phyloP scores from a whole-genome alignment of 2,888 invertebrate genomes.

The Hypena proboscidalis region DNA sequence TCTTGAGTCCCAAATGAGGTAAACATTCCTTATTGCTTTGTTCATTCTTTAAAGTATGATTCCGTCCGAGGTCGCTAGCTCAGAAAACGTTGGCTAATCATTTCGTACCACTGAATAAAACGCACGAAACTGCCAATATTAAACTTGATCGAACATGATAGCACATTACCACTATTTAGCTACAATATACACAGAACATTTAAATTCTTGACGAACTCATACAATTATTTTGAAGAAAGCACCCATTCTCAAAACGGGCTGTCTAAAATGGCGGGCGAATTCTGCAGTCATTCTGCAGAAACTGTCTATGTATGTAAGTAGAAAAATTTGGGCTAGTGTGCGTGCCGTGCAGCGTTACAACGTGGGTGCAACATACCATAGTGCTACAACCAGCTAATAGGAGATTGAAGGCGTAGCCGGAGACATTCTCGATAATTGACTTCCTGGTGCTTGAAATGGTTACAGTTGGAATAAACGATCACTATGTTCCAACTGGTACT shows the following conservation, averaged over 20 bases:
- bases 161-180: not conserved
- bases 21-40: slow-evolving; percentile 60
- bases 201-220: not conserved
- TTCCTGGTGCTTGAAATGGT: slow-evolving; percentile 59
- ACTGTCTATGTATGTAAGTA: slow-evolving; percentile 49
- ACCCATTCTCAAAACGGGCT: slow-evolving; percentile 2
- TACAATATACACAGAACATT: too few species aligned
- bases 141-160: too few species aligned
- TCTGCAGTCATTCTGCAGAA: slow-evolving; percentile 51
- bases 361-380: slow-evolving; percentile 60
- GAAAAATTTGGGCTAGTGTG: slow-evolving; percentile 51
- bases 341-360: slow-evolving; percentile 55
- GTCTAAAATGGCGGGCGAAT: slow-evolving; percentile 64
- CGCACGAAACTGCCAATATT: slow-evolving; percentile 38
- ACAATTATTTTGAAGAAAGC: slow-evolving; percentile 1
- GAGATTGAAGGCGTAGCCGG: slow-evolving; percentile 64
- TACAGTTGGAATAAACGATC: slow-evolving; percentile 6
- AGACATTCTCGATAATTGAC: slow-evolving; percentile 62
- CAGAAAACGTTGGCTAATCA: slow-evolving; percentile 73
- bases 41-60: slow-evolving; percentile 68
- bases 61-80: slow-evolving; percentile 74
- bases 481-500: too few species aligned
- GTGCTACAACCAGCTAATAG: slow-evolving; percentile 51
- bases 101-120: slow-evolving; percentile 62
- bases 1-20: slow-evolving; percentile 44